Evolutionary conservation across 2,797 vertebrate species (phyloP), one percentile per base, ranked within the genome.

Genomic region (Oophaga sylvatica): DNA sequence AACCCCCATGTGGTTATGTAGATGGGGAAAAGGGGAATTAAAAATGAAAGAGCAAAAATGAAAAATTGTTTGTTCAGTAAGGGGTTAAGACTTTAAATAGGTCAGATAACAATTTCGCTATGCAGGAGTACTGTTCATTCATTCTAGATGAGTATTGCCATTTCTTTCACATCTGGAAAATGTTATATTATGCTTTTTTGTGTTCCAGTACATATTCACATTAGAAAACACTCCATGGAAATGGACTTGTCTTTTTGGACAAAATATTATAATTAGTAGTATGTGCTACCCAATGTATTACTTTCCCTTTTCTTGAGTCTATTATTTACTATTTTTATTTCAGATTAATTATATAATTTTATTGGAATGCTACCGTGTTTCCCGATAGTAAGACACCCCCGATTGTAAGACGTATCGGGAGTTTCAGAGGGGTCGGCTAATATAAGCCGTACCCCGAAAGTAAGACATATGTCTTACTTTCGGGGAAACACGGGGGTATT

Each of bases 181-280:
- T 85, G 41, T 85, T 81, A 76, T 76, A 85, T 81, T 81, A 81
- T 68, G 22, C 84, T 81, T 48, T 88, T 84, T 81, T 62, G 79
- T n/a, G 59, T 81, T 85, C 78, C 83, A 67, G 12, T 76, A 70
- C 60, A 35, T 76, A 22, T 85, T 83, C 68, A 85, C 78, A 81
- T 85, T 48, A 80, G 48, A 88, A 81, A 88, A 67, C 56, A 45
- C 59, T 85, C n/a, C 68, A 85, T 81, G 87, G 87, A 88, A 88
- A 85, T 85, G 83, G 41, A 85, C 68, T 81, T 62, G 75, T 67
- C 68, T 88, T 81, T 62, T 56, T 85, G 57, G 78, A 59, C 59
- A 68, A 31, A 57, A 45, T 26, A 75, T 81, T 81, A 75, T 76
- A 57, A 80, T 84, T 77, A 81, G 20, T 83, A 22, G 59, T 63